phyloP scores from a whole-genome alignment of 2,113 vertebrate species.

The Takifugu flavidus region DNA sequence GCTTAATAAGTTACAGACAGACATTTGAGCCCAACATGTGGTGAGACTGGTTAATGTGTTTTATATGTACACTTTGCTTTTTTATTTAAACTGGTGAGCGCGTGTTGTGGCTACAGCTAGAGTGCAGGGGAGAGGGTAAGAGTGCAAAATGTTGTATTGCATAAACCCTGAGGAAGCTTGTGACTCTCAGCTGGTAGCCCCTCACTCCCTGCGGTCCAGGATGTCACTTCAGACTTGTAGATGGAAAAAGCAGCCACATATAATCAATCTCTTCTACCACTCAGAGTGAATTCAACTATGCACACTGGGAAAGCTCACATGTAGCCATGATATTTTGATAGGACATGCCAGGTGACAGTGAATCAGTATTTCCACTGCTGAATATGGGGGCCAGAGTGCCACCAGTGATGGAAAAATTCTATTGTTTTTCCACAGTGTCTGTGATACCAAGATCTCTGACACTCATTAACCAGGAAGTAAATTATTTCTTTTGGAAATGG shows the following conservation, averaged over 20 bases:
- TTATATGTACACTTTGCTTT: conserved; percentile 45
- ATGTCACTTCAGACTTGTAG: conserved; percentile 7
- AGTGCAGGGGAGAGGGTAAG: conserved; percentile 10
- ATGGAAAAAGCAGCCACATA: conserved; percentile 9
- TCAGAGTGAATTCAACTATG: conserved; percentile 9
- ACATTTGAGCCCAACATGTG: conserved; percentile 53
- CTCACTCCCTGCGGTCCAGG: conserved; percentile 2
- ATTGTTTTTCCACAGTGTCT: conserved; percentile 24
- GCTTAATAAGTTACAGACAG: conserved; percentile 54
- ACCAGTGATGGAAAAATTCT: conserved; percentile 40
- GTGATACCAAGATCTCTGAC: conserved; percentile 25
- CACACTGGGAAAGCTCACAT: conserved; percentile 50
- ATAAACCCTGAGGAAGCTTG: neutral
- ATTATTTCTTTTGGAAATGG: conserved; percentile 30
- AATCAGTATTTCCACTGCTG: neutral
- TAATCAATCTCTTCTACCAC: conserved; percentile 15
- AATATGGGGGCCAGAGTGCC: neutral
- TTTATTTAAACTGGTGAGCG: conserved; percentile 20
- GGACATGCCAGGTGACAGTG: conserved; percentile 32
- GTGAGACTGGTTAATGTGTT: conserved; percentile 37
- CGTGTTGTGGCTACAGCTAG: conserved; percentile 41
- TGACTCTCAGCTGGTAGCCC: conserved; percentile 8
- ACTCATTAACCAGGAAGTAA: conserved; percentile 28
- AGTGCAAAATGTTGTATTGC: neutral
- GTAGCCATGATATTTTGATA: conserved; percentile 53